phyloP scores from a whole-genome alignment of 2,888 invertebrate genomes.

The Doris montereyensis region DNA sequence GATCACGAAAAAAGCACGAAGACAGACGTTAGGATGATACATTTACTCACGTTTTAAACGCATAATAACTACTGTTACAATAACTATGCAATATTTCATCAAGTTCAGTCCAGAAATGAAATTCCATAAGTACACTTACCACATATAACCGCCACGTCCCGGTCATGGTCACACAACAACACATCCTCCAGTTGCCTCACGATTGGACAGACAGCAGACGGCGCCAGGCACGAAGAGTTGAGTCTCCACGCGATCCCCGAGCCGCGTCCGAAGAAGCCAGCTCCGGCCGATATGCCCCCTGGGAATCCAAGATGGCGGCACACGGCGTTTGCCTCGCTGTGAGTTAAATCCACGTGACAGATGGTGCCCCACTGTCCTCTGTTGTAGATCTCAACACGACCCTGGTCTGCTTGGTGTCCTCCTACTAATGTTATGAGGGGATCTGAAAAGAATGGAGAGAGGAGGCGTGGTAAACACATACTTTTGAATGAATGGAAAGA shows the following conservation, averaged over 20 bases:
- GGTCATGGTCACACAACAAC: constrained; percentile 48
- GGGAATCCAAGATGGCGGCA: constrained; percentile 61
- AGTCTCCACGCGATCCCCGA: constrained; percentile 55
- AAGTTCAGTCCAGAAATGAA: not conserved
- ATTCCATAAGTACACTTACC: constrained; percentile 49
- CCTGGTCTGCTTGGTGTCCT: constrained; percentile 56
- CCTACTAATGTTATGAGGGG: constrained; percentile 60
- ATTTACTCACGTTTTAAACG: too few species aligned
- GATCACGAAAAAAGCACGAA: too few species aligned
- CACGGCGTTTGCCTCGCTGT: constrained; percentile 60
- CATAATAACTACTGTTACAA: too few species aligned
- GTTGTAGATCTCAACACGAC: constrained; percentile 62
- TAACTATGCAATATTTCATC: too few species aligned
- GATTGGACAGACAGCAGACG: constrained; percentile 49
- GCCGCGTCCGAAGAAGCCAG: constrained; percentile 57
- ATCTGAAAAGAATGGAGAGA: constrained; percentile 49
- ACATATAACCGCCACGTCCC: constrained; percentile 60
- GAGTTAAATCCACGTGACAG: constrained; percentile 53
- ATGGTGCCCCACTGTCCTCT: constrained; percentile 64
- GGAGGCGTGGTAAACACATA: not conserved
- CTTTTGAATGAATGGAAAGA: too few species aligned
- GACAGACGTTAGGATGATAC: too few species aligned
- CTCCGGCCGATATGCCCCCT: constrained; percentile 59
- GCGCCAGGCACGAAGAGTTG: constrained; percentile 58
- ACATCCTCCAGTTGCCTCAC: constrained; percentile 44